Evolutionary conservation across 2,797 vertebrate species (phyloP), one percentile per base, ranked within the genome.

Genomic region (Cyprinella venusta): DNA sequence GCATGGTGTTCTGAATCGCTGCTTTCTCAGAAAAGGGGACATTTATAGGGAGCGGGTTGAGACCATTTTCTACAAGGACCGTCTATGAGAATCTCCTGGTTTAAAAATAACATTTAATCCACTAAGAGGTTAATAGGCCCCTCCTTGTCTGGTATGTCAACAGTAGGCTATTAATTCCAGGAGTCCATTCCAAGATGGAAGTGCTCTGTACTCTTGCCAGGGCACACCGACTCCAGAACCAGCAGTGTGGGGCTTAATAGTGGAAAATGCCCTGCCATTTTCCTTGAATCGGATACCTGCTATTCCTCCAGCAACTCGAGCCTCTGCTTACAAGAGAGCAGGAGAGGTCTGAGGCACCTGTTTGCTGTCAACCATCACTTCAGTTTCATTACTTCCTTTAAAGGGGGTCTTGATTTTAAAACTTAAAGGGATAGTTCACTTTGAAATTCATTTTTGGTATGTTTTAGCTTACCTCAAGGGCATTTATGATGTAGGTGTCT

Each of bases 51-150:
- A 45, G 13, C 4, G 9, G 54, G 71, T 10, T 74, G 21, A 65
- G 50, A 68, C 6, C 3, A 24, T n/a, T 83, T 83, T 48, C 52
- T 63, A 70, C 1, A 9, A 61, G 54, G 75, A 36, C 38, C 0
- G n/a, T 52, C 75, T 70, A 83, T 78, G 67, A 59, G 75, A 78
- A 71, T 83, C 79, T 84, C 64, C 38, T 18, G 12, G 81, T 83
- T 87, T 89, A 90, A 89, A 89, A 86, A 87, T 89, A 90, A 84
- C 84, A 67, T 40, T 84, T 82, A 89, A 88, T 88, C 88, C 86
- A 85, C 82, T 86, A 87, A 88, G 88, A 80, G 75, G 83, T 88
- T 89, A 89, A 86, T 85, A 86, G 75, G 63, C 85, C 72, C 59
- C 56, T 65, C 70, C 81, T 65, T 59, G 69, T 77, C 84, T 88